Evolutionary conservation across 2,797 vertebrate genomes (phyloP), one percentile per base, ranked within the genome.

Genomic region (Gallinago solitaria): DNA sequence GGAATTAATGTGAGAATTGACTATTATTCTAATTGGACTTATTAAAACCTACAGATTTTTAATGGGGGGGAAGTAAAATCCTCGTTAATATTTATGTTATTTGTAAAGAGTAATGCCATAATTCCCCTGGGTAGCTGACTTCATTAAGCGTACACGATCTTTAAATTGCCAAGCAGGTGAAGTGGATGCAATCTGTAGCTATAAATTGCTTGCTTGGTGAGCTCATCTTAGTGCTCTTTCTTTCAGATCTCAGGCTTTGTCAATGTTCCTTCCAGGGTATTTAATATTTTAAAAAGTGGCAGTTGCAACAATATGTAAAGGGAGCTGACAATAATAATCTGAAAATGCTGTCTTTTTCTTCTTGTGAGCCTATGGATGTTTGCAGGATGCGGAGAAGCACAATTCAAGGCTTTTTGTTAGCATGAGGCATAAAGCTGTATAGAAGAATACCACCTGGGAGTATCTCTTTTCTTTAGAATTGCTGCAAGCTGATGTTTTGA

Each of bases 271-370:
- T 97, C 83, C 56, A 81, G 83, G 57, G 39, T 92, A 47, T 92
- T 96, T 92, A 96, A 94, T 96, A 95, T 92, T 97, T 97, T 94
- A 82, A 87, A 92, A 96, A 95, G 65, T 80, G 74, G 57, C 43
- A 78, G 27, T 81, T 96, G 30, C 69, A 94, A 77, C 61, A 83
- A 50, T 88, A 83, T 51, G 27, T 76, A 45, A 83, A 81, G 64
- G 30, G 32, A 63, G 8, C 33, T 20, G 54, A 89, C 28, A 83
- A 25, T 21, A 67, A 76, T 87, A 83, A 84, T 59, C 21, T 87
- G 65, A 82, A 86, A 91, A 93, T 77, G 35, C 54, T 87, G 11
- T 87, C 50, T 28, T 68, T 96, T 96, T 93, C 85, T 77, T 83
- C 10, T 86, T 7, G 32, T 91, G 94, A 94, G 79, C 59, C 35